Percentiles rank a stretch among this genome's conserved stretches.
These are phyloP conservation scores for Myrmophylax atrothorax DNA, from an alignment of 2,113 vertebrate species.

Conservation along the genomic window DNA sequence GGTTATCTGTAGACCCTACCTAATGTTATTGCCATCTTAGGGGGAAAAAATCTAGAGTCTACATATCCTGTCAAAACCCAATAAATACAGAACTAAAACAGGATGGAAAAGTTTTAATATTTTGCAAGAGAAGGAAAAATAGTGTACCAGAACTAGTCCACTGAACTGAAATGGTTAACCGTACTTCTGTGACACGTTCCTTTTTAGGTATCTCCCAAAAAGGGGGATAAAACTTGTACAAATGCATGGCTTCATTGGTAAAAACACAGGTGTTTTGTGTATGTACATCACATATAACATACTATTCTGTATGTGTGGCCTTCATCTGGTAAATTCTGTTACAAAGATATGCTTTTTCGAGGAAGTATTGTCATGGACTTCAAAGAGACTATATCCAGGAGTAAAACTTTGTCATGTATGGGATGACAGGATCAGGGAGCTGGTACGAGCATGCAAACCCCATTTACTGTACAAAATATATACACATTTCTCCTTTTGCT, in stretches of 20 bases:
- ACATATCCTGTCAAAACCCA: background rate
- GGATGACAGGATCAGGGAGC: background rate
- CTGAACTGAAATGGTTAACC: background rate
- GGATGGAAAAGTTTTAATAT: background rate
- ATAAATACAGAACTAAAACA: background rate
- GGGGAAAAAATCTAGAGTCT: background rate
- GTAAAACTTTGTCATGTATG: background rate
- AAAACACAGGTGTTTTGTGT: background rate
- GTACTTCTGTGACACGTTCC: background rate
- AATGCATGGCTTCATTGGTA: background rate
- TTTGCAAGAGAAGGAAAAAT: background rate
- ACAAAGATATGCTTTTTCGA: background rate
- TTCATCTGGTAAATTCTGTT: background rate
- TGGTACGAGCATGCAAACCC: background rate
- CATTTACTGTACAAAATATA: background rate
- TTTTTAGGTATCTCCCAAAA: background rate
- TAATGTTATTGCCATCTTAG: background rate
- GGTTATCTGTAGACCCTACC: background rate
- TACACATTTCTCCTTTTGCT: background rate
- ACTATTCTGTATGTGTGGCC: accelerated
- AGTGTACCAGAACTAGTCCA: background rate
- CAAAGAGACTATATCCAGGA: background rate
- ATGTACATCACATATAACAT: background rate
- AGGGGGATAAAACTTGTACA: background rate
- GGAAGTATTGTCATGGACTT: background rate